Base-by-base conservation (phyloP, 1,140 invertebrate species). In the Caenorhabditis brenneri region DNA sequence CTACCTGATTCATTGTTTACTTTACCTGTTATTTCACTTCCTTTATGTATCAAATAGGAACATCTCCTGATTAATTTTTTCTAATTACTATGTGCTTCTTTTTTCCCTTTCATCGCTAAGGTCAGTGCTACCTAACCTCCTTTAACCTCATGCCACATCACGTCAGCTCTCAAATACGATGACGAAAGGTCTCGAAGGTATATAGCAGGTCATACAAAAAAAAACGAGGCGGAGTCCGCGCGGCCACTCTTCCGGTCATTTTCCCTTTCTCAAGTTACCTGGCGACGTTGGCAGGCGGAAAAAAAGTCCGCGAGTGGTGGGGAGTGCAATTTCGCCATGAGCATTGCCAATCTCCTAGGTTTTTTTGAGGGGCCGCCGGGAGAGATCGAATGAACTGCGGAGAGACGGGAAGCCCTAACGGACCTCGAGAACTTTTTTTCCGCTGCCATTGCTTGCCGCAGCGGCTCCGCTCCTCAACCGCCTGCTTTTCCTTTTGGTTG, bases 261-360 rank as follows among this genome's bases (percentile, higher is more conserved):
- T 74, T 74, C 65, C 29, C 2, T 22, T 42, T 74, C 36, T 74
- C 65, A 74, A 74, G 65, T 74, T 42, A 42, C 65, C 65, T 74
- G 65, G 65, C 65, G 65, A 74, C 65, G 36, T 74, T 74, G 36
- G 65, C 65, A 74, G n/a, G 65, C 65, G 65, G 65, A 74, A 74
- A 74, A 74, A 55, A 46, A 33, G 58, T 65, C 58, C 58, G 58
- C 58, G n/a, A 65, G 60, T 36, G 60, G 60, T n/a, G n/a, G n/a
- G n/a, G 5, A 74, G 65, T 74, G 65, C 65, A 74, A 74, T 74
- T 74, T 24, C 36, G 29, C 65, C 65, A 27, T 74, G 65, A 74
- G 65, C 65, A 12, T 24, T 46, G 58, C 33, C 65, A 74, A 74
- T 74, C 65, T 74, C 65, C 65, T 42, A 42, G 36, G 65, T 74